Evolutionary conservation across 2,797 vertebrate genomes (phyloP).

Genomic region (Tangara arthus): DNA sequence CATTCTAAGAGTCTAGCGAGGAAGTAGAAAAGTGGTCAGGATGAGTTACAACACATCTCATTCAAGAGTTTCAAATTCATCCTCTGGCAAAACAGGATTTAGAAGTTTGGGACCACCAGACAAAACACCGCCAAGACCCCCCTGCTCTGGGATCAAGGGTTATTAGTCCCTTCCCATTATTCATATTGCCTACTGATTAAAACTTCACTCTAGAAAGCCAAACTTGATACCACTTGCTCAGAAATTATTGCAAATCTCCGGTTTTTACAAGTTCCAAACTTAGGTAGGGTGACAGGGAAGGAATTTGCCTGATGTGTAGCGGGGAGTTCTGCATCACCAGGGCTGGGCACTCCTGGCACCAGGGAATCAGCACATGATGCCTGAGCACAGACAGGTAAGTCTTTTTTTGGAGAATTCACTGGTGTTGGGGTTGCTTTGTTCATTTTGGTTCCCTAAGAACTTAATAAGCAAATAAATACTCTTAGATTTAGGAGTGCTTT

Average conservation of each 20-base stretch:
- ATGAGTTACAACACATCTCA: neutral
- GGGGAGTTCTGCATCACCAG: neutral
- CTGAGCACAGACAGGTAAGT: neutral
- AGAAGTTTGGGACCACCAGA: neutral
- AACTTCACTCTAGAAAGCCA: neutral
- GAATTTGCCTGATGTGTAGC: neutral
- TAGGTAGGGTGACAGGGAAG: neutral
- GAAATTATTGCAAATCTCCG: neutral
- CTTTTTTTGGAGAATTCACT: neutral
- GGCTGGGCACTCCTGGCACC: neutral
- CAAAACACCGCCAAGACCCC: neutral
- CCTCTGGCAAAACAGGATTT: neutral
- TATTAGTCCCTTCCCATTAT: neutral
- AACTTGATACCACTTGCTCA: neutral
- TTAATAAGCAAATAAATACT: neutral
- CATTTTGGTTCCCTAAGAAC: neutral
- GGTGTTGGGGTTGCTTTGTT: neutral
- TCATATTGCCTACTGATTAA: neutral
- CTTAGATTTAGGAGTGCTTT: neutral
- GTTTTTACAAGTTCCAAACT: neutral
- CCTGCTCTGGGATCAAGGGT: neutral
- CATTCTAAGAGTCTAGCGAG: neutral
- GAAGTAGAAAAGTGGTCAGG: neutral
- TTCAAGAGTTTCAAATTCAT: neutral
- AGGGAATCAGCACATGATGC: accelerated